phyloP scores from a whole-genome alignment of 2,113 vertebrate genomes.

The Nicator chloris region DNA sequence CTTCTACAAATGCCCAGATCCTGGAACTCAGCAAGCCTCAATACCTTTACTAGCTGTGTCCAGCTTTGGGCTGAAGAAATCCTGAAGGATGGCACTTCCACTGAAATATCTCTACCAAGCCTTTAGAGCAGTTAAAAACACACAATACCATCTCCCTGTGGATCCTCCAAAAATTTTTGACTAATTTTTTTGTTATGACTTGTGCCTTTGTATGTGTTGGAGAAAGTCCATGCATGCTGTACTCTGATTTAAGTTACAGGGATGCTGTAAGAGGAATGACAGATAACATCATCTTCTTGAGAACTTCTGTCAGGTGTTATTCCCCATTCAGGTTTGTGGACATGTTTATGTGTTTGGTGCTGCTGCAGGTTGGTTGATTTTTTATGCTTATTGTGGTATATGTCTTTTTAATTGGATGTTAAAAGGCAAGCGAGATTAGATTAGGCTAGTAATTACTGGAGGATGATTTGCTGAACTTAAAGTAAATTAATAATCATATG shows the following conservation, averaged over 20 bases:
- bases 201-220: neutral
- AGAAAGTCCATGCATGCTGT: neutral
- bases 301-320: constrained; percentile 10
- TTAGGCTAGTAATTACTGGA: neutral
- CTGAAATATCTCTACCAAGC: neutral
- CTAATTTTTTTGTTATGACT: neutral
- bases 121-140: neutral
- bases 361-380: constrained; percentile 8
- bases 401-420: constrained; percentile 26
- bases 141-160: neutral
- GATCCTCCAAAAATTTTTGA: neutral
- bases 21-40: neutral
- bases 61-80: neutral
- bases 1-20: neutral
- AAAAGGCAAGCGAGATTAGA: constrained; percentile 38
- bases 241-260: neutral
- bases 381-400: neutral
- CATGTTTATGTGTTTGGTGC: neutral
- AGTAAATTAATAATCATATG: neutral
- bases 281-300: constrained; percentile 21
- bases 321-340: neutral
- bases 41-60: neutral
- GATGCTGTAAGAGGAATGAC: neutral
- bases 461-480: constrained; percentile 3
- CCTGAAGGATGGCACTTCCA: neutral